Conservation (phyloP, 1,140 invertebrate species). For the Harpegnathos saltator region DNA sequence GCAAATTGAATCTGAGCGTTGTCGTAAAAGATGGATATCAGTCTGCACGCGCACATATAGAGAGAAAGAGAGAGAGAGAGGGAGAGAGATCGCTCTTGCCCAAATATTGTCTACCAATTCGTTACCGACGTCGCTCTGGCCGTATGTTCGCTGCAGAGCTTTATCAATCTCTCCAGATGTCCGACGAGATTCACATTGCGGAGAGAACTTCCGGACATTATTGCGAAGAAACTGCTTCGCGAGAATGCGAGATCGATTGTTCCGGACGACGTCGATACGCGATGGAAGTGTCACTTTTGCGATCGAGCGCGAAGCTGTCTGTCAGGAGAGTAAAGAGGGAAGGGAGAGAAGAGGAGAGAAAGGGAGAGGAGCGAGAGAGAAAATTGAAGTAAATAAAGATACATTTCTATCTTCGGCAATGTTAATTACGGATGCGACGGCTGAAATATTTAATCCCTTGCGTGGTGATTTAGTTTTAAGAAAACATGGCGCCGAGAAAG, state of each 20-base stretch:
- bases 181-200: slow-evolving; percentile 42
- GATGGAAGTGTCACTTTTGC: not conserved
- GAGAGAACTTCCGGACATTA: slow-evolving; percentile 51
- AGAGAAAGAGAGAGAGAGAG: no score
- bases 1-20: slow-evolving; percentile 79
- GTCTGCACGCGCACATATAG: slow-evolving; percentile 53
- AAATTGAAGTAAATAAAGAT: slow-evolving; percentile 12
- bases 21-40: slow-evolving; percentile 80
- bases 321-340: not conserved
- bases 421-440: not conserved
- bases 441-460: no score
- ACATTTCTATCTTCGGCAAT: not conserved
- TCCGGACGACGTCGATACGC: not conserved
- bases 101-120: slow-evolving; percentile 76
- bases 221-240: slow-evolving; percentile 34
- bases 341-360: no score
- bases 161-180: slow-evolving; percentile 68
- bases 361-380: no score
- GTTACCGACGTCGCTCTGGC: slow-evolving; percentile 65
- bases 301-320: not conserved
- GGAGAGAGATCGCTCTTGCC: slow-evolving; percentile 16
- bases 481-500: not conserved
- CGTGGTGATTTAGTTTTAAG: no score
- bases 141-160: slow-evolving; percentile 43
- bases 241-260: slow-evolving; percentile 38